Evolutionary conservation across 1,140 invertebrate genomes (phyloP), one percentile per base, ranked within the genome.

Genomic region (Pogonus chalceus): DNA sequence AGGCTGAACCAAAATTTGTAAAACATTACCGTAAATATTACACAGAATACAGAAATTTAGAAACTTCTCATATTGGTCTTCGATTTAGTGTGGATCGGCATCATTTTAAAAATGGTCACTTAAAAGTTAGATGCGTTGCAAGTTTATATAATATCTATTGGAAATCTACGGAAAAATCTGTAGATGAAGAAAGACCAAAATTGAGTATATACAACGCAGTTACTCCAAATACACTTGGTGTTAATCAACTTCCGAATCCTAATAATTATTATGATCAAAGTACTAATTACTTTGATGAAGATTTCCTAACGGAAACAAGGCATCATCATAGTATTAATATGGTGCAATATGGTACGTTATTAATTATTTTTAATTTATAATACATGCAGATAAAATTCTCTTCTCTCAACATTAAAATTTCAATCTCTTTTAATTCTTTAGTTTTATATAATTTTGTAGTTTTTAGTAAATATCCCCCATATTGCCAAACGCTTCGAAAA

Each of bases 101-200:
- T 0, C 71, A 76, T 58, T 79, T 80, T 53, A 50, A 63, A 3
- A 64, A 61, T 20, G 75, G 75, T 10, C 72, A 73, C 49, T 60
- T 80, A 31, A 78, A 79, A 63, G 72, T 80, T 39, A 68, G 76
- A 16, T 80, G 79, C 61, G 75, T 73, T 54, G 78, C 79, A 0
- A 75, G 72, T 12, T 72, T 80, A 60, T 72, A 76, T 61, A 67
- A 75, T 56, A 68, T 80, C 20, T 79, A 79, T 60, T 76, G 77
- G 71, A 72, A 75, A 62, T 79, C 76, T 59, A 76, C 71, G n/a
- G 77, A 79, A 62, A 74, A 76, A 37, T 76, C 73, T 57, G 67
- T 72, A 1, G 76, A 79, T 58, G 69, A 77, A 60, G 72, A 75
- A 49, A 69, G 62, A 18, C 37, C 37, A 43, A 43, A 43, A 16